These are phyloP conservation scores for Pseudococcus jackbeardsleyi DNA, from an alignment of 2,888 invertebrate genomes.

Conservation along the genomic window DNA sequence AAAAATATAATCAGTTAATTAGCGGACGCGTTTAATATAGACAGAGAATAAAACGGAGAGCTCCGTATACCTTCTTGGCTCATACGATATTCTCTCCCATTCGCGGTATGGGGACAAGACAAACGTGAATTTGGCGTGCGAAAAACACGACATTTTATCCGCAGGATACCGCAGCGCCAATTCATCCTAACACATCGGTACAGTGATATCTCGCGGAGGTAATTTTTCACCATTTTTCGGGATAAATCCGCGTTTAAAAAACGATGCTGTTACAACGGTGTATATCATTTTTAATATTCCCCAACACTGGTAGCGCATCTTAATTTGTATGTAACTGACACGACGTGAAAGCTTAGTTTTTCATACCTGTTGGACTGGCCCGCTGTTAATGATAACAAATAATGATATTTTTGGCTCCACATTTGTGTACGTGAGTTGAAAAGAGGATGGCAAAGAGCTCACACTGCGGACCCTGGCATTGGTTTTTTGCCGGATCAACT, in stretches of 20 bases:
- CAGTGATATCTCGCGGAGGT: neutral
- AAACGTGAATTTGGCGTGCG: constrained; percentile 35
- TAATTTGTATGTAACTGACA: constrained; percentile 23
- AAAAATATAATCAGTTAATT: constrained; percentile 34
- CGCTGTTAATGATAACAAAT: neutral
- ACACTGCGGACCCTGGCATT: neutral
- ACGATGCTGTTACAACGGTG: neutral
- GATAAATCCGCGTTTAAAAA: constrained; percentile 13
- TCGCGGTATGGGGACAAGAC: neutral
- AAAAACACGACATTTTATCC: constrained; percentile 36
- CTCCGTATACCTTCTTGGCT: neutral
- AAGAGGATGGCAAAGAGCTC: too few species aligned
- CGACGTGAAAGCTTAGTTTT: neutral
- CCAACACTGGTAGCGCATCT: constrained; percentile 32
- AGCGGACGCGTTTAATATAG: constrained; percentile 7
- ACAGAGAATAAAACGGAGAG: neutral
- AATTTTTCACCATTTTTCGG: neutral
- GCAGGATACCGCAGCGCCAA: constrained; percentile 4
- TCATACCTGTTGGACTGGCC: constrained; percentile 4
- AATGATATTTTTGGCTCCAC: neutral
- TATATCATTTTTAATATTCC: constrained; percentile 15
- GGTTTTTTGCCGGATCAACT: neutral
- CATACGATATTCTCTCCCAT: neutral
- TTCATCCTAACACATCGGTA: too few species aligned
- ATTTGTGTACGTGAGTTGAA: neutral